These are phyloP conservation scores for Euphydryas editha DNA, from an alignment of 2,888 invertebrate species.

Conservation along the genomic window DNA sequence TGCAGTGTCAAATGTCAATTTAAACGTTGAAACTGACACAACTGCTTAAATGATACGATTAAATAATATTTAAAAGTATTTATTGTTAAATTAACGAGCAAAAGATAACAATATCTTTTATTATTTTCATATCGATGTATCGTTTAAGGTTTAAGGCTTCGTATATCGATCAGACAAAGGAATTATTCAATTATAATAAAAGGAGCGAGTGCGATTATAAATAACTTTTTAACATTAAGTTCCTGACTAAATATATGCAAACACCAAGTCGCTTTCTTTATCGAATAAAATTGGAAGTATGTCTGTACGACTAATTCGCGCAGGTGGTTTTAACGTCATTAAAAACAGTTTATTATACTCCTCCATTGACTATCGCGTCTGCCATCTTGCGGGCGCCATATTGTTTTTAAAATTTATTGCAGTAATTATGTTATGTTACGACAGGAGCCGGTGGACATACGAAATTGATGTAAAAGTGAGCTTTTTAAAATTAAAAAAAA, in stretches of 20 bases:
- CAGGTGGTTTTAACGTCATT: conserved; percentile 68
- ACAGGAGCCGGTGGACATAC: conserved; percentile 55
- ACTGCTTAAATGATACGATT: neutral
- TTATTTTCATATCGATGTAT: neutral
- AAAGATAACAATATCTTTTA: conserved; percentile 1
- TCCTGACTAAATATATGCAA: conserved; percentile 14
- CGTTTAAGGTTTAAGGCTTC: too few relatives aligned
- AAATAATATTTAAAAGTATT: neutral
- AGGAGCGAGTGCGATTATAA: conserved; percentile 15
- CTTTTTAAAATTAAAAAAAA: conserved; percentile 34
- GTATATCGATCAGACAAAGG: neutral
- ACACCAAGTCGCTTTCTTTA: conserved; percentile 44
- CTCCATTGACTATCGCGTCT: conserved; percentile 60
- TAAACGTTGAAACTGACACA: neutral
- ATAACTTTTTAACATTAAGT: conserved; percentile 13
- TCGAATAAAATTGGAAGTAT: conserved; percentile 34
- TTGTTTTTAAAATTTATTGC: conserved; percentile 74
- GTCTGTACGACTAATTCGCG: conserved; percentile 50
- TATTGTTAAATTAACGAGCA: neutral
- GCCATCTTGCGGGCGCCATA: conserved; percentile 67
- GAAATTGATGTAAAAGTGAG: conserved; percentile 47
- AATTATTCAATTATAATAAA: conserved; percentile 2
- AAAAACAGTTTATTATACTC: conserved; percentile 65
- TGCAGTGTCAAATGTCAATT: neutral
- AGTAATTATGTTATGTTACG: conserved; percentile 68